Percentiles rank a stretch among this genome's conserved stretches.
These are phyloP conservation scores for Drosophila quinaria DNA, from an alignment of 2,888 invertebrate genomes.

Conservation along the genomic window DNA sequence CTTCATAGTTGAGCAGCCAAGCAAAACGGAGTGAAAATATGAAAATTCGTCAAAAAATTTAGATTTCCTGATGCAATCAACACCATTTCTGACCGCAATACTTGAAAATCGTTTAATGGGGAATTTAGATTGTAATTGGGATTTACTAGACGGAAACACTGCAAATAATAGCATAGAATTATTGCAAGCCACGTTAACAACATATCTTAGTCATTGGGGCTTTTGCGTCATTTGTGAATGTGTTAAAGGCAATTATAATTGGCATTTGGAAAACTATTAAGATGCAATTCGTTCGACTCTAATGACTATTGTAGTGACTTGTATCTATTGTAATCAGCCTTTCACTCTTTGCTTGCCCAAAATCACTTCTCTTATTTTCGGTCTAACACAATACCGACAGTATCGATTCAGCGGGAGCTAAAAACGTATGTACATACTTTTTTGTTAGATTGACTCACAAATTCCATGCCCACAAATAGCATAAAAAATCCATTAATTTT, in stretches of 20 bases:
- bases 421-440: constrained; percentile 3
- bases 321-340: constrained; percentile 26
- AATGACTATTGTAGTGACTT: constrained; percentile 8
- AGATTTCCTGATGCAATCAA: constrained; percentile 31
- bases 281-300: constrained; percentile 25
- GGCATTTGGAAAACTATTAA: constrained; percentile 14
- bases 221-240: constrained; percentile 26
- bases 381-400: constrained; percentile 26
- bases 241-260: constrained; percentile 53
- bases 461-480: constrained; percentile 35
- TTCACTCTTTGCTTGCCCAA: constrained; percentile 36
- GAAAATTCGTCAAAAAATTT: constrained; percentile 7
- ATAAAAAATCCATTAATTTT: constrained; percentile 68
- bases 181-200: constrained; percentile 34
- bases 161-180: constrained; percentile 26
- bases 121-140: constrained; percentile 32
- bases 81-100: constrained; percentile 22
- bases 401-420: constrained; percentile 49
- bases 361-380: constrained; percentile 35
- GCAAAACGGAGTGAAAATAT: constrained; percentile 36
- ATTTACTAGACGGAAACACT: constrained; percentile 45
- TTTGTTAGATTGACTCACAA: constrained; percentile 17
- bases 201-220: constrained; percentile 54
- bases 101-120: constrained; percentile 20
- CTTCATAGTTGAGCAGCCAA: constrained; percentile 62